Base-by-base conservation (phyloP, 2,113 vertebrate genomes). In the Herpetotheres cachinnans region DNA sequence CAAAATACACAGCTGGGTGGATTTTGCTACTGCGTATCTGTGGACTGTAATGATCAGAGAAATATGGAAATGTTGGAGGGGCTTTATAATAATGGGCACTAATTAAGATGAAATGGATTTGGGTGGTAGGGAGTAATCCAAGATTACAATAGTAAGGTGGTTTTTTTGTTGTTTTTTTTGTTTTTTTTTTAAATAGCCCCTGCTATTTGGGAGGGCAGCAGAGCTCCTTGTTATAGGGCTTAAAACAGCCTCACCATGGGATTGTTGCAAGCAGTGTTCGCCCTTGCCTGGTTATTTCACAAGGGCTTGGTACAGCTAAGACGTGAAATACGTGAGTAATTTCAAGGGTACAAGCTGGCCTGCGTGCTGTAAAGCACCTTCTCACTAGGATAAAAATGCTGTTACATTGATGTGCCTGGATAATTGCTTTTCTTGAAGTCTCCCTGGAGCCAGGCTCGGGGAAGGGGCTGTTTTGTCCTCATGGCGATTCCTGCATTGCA, bases 61-160 rank as follows among this genome's bases (percentile, higher is more conserved):
- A 89, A 90, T 77, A 62, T 26, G 59, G 87, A 95, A 93, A 90
- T 93, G 55, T 82, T 19, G 0, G 46, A 83, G 93, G 49, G 34
- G 63, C 79, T 55, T 90, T 88, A 27, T 59, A 62, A 82, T 94
- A 81, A 62, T 25, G 42, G 84, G 38, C 1, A 1, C 74, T 89
- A 91, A 93, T 97, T 90, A 95, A 86, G 85, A 66, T 83, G 73
- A 73, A 61, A 76, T 85, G 90, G 87, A 77, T 94, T 96, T 90
- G 87, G 50, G 69, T 90, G 58, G 71, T 93, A 90, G 74, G 52
- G 84, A 94, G n/a, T 95, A 91, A 95, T 95, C 89, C 82, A 62
- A 85, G 93, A 89, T 95, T 91, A 96, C 88, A 92, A 19, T 14
- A 50, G 65, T 82, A 88, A 66, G 58, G 49, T 6, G 16, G n/a